Evolutionary conservation across 92 coral and sea anemone genomes (phyloP), one percentile per base, ranked within the genome.

Genomic region (Meandrina meandrites): DNA sequence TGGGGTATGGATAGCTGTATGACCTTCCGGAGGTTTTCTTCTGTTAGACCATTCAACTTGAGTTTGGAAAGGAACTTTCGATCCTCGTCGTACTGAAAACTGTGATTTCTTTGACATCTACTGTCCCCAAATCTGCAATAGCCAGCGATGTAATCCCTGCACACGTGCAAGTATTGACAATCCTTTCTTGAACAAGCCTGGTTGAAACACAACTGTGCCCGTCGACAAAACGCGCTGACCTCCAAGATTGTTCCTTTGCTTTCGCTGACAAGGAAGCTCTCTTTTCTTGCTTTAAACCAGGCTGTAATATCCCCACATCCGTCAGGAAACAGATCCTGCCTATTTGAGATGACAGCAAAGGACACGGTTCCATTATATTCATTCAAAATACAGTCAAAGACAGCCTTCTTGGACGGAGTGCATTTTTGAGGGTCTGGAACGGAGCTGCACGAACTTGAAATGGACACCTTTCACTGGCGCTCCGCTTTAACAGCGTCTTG

Each of bases 1-100:
- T 82, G 93, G 5, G 93, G 93, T 79, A 86, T 70, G 1, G 93
- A 90, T 11, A 88, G 83, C 21, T 77, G 88, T 30, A 93, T 54
- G 8, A 93, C 66, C 4, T 70, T 89, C 19, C 86, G 84, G 1
- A 93, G 92, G 21, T 93, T 82, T 19, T 67, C 81, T 37, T 79
- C 82, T 36, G 89, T 88, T 31, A 93, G 82, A 4, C 83, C 88
- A 50, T 72, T 60, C 79, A 93, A 82, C 31, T 71, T 87, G 56
- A 86, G 76, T 60, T 83, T 86, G 74, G 80, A 85, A 22, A 86
- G 82, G 30, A 88, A 47, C 58, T 80, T 28, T 57, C 80, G 71
- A 51, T 78, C 77, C 22, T 48, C 71, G 10, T 86, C 86, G 67
- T 83, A 36, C 11, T 81, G 19, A 66, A 91, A 89, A 62, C 85